These are phyloP conservation scores for Alaudala cheleensis DNA, from an alignment of 2,113 vertebrate species.

Conservation along the genomic window DNA sequence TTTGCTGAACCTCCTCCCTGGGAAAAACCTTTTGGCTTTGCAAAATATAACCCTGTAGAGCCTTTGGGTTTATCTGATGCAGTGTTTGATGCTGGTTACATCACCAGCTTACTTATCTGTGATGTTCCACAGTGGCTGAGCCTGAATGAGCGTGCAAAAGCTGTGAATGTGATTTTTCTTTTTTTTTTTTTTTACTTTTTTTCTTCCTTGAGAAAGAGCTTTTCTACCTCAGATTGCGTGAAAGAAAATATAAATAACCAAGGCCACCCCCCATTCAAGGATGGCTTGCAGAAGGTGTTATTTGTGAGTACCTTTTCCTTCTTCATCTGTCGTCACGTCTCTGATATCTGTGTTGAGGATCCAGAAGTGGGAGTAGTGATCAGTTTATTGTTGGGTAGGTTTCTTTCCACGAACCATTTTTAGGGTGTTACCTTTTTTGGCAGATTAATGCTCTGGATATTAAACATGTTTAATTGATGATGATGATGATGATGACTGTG, in stretches of 20 bases:
- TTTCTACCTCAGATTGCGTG: conserved; percentile 57
- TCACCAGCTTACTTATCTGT: conserved; percentile 69
- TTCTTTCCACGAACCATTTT: conserved; percentile 62
- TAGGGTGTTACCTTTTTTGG: conserved; percentile 54
- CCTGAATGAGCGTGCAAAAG: conserved; percentile 71
- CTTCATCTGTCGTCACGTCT: conserved; percentile 49
- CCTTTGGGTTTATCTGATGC: conserved; percentile 69
- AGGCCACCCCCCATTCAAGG: conserved; percentile 50
- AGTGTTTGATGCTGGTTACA: conserved; percentile 71
- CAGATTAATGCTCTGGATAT: not conserved
- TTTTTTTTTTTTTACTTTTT: not conserved
- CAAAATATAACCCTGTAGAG: conserved; percentile 64
- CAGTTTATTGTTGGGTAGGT: conserved; percentile 65
- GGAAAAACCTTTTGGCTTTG: conserved; percentile 66
- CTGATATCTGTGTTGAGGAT: conserved; percentile 59
- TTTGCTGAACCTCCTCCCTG: conserved; percentile 45
- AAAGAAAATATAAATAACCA: conserved; percentile 51
- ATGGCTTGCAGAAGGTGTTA: conserved; percentile 89
- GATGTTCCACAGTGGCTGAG: conserved; percentile 58
- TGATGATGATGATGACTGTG: not conserved
- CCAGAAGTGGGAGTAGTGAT: conserved; percentile 64
- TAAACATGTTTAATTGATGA: not conserved
- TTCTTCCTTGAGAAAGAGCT: conserved; percentile 43
- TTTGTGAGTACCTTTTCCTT: conserved; percentile 86
- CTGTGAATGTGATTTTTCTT: conserved; percentile 69